Base-by-base conservation (phyloP, 37 sponge, comb jelly and placozoan species). In the Hexactinellida sp. region DNA sequence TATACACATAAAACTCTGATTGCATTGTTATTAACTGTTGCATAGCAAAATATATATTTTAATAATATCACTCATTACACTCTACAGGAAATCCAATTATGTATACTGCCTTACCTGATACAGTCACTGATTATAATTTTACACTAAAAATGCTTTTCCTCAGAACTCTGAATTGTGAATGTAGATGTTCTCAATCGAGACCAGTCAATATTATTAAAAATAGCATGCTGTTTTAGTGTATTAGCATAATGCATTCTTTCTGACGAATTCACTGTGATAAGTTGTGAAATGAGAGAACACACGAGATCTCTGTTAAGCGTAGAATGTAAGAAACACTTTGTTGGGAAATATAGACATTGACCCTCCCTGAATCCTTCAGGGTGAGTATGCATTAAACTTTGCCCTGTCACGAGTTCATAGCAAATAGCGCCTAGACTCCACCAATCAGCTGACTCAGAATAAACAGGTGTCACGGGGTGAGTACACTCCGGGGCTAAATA, bases 71-170 rank as follows among this genome's bases (percentile, higher is more conserved):
- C n/a, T n/a, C n/a, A n/a, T n/a, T n/a, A n/a, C n/a, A n/a, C n/a
- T n/a, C n/a, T n/a, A n/a, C n/a, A n/a, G n/a, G n/a, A n/a, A n/a
- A n/a, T n/a, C n/a, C n/a, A n/a, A n/a, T n/a, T n/a, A n/a, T n/a
- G n/a, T n/a, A n/a, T n/a, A n/a, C n/a, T n/a, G n/a, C n/a, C n/a
- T n/a, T n/a, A n/a, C n/a, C n/a, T n/a, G n/a, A n/a, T n/a, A n/a
- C n/a, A n/a, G n/a, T n/a, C n/a, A n/a, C n/a, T n/a, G n/a, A n/a
- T n/a, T n/a, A n/a, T n/a, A n/a, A n/a, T n/a, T n/a, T n/a, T n/a
- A n/a, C 25, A 63, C 76, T 63, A 63, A 63, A 63, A 63, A 23
- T 63, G 76, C 3, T n/a, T 63, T 63, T 63, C 76, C 76, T 63
- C 19, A 3, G 76, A 63, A 63, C 76, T 63, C 13, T 63, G 76